Evolutionary conservation across 2,113 vertebrate genomes (phyloP).

Genomic region (Nyctereutes procyonoides): DNA sequence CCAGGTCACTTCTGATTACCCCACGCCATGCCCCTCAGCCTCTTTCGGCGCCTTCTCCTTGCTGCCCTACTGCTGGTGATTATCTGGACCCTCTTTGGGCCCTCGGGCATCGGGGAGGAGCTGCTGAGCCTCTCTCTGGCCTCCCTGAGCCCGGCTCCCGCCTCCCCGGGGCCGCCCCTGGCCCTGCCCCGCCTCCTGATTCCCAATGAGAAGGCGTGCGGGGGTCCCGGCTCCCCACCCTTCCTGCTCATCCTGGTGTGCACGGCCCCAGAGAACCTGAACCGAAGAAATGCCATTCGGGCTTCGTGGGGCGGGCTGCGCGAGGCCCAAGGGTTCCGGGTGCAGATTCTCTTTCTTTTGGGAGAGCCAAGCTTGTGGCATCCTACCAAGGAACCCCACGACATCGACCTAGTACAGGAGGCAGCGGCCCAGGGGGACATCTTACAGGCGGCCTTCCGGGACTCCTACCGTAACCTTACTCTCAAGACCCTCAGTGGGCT

Average conservation of each 20-base stretch:
- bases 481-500: constrained; percentile 92
- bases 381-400: neutral
- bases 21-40: constrained; percentile 55
- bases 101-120: constrained; percentile 72
- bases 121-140: constrained; percentile 73
- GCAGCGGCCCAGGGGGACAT: constrained; percentile 87
- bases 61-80: constrained; percentile 57
- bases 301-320: constrained; percentile 90
- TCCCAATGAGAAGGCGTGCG: constrained; percentile 54
- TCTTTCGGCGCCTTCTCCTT: constrained; percentile 67
- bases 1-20: neutral
- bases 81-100: constrained; percentile 73
- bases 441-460: constrained; percentile 90
- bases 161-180: constrained; percentile 55
- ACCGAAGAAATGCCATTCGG: constrained; percentile 89
- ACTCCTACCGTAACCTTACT: constrained; percentile 93
- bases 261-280: constrained; percentile 86
- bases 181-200: constrained; percentile 71
- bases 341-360: constrained; percentile 91
- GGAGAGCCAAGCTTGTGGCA: constrained; percentile 79
- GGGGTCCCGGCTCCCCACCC: constrained; percentile 53
- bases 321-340: constrained; percentile 83
- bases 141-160: constrained; percentile 48
- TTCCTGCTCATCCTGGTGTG: constrained; percentile 91
- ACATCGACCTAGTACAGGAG: constrained; percentile 87